phyloP scores from a whole-genome alignment of 37 sponge, comb jelly and placozoan species.

The Cliona cf. orientalis region DNA sequence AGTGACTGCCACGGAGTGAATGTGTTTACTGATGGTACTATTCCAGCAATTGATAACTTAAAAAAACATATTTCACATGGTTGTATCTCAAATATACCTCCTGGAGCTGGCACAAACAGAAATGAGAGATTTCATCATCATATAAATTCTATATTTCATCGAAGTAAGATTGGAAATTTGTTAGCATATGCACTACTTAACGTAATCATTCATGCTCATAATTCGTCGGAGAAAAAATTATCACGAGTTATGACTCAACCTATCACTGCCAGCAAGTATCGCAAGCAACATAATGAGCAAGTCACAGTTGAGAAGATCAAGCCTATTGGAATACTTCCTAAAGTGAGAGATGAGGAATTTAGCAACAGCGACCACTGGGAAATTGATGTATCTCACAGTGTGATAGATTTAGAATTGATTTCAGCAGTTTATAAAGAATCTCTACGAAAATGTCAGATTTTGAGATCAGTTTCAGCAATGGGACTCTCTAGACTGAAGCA shows the following conservation, averaged over 20 bases:
- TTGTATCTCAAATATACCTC: conserved; percentile 29
- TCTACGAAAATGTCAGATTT: not conserved
- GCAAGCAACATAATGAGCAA: not conserved
- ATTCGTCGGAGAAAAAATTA: not conserved
- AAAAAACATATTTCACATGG: conserved; percentile 33
- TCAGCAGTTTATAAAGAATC: not conserved
- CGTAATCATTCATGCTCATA: conserved; percentile 11
- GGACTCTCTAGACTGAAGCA: not conserved
- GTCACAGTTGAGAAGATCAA: not conserved
- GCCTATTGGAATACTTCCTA: not conserved
- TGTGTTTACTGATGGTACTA: conserved; percentile 17
- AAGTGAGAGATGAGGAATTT: not conserved
- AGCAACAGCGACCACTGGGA: too few species aligned
- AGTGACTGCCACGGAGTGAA: not conserved
- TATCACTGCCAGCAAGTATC: not conserved
- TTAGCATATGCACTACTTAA: conserved; percentile 38
- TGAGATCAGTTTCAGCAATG: not conserved
- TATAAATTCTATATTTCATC: conserved; percentile 2
- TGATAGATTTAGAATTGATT: not conserved
- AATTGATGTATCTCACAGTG: not conserved
- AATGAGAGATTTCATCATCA: conserved; percentile 36
- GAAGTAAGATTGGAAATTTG: conserved; percentile 26
- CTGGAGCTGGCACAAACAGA: conserved; percentile 9
- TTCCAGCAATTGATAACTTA: conserved; percentile 5
- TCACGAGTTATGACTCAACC: conserved; percentile 4